Evolutionary conservation across 1,140 invertebrate genomes (phyloP).

Genomic region (Carcinoscorpius rotundicauda): DNA sequence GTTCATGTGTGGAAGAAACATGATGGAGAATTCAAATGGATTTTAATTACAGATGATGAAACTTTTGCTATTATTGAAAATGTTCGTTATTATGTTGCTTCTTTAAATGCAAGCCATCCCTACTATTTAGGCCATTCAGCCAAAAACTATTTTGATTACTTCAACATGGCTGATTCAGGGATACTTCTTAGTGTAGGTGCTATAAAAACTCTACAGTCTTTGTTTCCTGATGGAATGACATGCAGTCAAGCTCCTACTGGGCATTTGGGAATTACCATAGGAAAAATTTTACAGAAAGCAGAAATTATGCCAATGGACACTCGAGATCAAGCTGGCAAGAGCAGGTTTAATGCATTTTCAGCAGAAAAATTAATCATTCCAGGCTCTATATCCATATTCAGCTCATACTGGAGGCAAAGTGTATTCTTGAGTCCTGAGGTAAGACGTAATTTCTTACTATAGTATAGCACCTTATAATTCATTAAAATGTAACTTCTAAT

Average conservation of each 20-base stretch:
- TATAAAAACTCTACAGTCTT: slow-evolving; percentile 8
- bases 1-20: slow-evolving; percentile 17
- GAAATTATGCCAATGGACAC: slow-evolving; percentile 22
- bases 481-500: too few relatives aligned
- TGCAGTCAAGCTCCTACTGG: slow-evolving; percentile 3
- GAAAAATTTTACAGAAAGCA: slow-evolving; percentile 18
- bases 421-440: slow-evolving; percentile 21
- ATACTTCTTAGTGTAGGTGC: slow-evolving; percentile 21
- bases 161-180: slow-evolving; percentile 23
- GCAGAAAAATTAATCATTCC: slow-evolving; percentile 25
- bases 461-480: too few relatives aligned
- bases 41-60: slow-evolving; percentile 34
- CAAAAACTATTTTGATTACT: slow-evolving; percentile 20
- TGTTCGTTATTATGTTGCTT: slow-evolving; percentile 25
- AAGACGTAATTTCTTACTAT: background rate
- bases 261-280: slow-evolving; percentile 21
- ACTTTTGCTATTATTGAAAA: slow-evolving; percentile 36
- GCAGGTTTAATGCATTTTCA: slow-evolving; percentile 24
- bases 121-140: slow-evolving; percentile 25
- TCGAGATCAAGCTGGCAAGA: slow-evolving; percentile 17
- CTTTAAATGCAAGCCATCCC: slow-evolving; percentile 18
- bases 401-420: slow-evolving; percentile 24
- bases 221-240: slow-evolving; percentile 9
- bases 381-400: slow-evolving; percentile 24
- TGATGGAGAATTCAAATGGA: slow-evolving; percentile 32